Conservation (phyloP, 2,113 vertebrate genomes). For the Stegastes partitus region DNA sequence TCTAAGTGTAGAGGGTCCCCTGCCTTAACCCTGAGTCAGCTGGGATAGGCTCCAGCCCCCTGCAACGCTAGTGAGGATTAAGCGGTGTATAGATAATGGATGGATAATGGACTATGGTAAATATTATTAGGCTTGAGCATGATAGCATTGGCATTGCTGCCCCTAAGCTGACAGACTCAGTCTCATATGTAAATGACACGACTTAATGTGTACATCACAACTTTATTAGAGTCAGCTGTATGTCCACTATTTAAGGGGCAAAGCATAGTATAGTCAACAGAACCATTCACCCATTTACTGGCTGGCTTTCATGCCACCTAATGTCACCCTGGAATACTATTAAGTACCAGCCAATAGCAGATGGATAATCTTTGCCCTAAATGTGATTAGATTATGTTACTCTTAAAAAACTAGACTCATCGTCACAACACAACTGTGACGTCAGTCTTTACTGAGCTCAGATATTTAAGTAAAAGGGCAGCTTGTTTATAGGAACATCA, state of each 20-base stretch:
- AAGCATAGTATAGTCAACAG: neutral
- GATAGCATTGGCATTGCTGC: neutral
- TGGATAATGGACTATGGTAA: no score
- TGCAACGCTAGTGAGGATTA: no score
- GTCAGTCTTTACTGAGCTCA: neutral
- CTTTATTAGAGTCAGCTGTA: neutral
- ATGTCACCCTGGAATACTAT: neutral
- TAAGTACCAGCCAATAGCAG: neutral
- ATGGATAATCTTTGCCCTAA: neutral
- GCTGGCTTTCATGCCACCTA: neutral
- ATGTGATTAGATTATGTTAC: neutral
- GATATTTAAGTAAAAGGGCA: slow-evolving; percentile 14
- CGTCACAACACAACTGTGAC: neutral
- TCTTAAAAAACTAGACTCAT: neutral
- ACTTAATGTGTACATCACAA: no score
- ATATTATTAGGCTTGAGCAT: neutral
- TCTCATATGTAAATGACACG: no score
- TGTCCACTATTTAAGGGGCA: neutral
- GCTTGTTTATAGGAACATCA: slow-evolving; percentile 23
- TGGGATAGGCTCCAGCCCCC: no score
- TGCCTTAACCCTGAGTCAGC: no score
- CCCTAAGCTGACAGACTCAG: no score
- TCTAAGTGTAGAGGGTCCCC: no score
- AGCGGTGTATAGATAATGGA: no score
- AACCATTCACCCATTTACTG: neutral